Conservation (phyloP, 2,888 invertebrate species). For the Hirtodrosophila trivittata region DNA sequence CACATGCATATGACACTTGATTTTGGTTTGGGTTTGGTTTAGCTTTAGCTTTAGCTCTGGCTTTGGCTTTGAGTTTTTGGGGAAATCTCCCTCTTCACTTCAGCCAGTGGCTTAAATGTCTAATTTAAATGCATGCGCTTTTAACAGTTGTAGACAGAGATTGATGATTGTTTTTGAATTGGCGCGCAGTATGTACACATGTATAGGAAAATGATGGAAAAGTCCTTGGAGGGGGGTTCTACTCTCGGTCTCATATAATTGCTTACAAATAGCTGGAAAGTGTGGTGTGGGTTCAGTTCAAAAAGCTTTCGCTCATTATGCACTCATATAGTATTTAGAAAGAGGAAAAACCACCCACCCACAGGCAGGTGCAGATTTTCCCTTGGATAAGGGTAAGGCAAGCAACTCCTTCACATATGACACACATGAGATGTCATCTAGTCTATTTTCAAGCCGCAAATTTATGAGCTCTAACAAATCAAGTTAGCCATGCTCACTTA, state of each 20-base stretch:
- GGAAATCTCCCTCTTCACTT: conserved; percentile 18
- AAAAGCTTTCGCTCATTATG: conserved; percentile 50
- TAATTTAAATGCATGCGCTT: conserved; percentile 83
- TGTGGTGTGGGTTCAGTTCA: conserved; percentile 1
- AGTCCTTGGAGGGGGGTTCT: neutral
- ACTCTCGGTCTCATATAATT: conserved; percentile 50
- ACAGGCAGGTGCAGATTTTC: conserved; percentile 67
- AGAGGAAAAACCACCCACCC: conserved; percentile 2
- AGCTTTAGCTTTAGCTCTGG: conserved; percentile 17
- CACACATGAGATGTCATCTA: conserved; percentile 65
- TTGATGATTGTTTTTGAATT: conserved; percentile 79
- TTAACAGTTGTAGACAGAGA: conserved; percentile 80
- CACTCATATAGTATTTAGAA: conserved; percentile 5
- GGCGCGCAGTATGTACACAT: too few species aligned
- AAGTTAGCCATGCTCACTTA: conserved; percentile 80
- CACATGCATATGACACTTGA: conserved; percentile 51
- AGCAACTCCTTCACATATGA: conserved; percentile 62
- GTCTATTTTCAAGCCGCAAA: conserved; percentile 52
- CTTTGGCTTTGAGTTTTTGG: conserved; percentile 22
- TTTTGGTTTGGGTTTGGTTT: conserved; percentile 21
- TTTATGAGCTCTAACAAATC: conserved; percentile 82
- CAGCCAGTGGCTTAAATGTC: conserved; percentile 78
- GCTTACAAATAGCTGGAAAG: conserved; percentile 52
- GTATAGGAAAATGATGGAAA: neutral
- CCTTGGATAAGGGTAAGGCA: conserved; percentile 41